Conservation (phyloP, 2,888 invertebrate genomes). For the Cephus pygmeus region DNA sequence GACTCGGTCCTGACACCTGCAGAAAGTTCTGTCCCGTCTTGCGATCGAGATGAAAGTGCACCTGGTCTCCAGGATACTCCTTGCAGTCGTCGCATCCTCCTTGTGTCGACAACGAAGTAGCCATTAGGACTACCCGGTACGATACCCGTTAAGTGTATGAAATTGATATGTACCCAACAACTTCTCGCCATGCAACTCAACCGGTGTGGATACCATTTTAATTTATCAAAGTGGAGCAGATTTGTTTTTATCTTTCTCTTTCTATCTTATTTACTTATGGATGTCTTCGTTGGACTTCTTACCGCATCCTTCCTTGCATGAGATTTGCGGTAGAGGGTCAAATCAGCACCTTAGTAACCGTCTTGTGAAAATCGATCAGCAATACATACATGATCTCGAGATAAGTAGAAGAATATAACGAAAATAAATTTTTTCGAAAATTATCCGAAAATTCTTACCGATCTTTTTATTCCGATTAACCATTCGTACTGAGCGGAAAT, state of each 20-base stretch:
- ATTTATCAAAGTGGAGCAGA: neutral
- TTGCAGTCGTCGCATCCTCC: neutral
- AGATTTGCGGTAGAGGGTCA: neutral
- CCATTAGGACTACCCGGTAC: neutral
- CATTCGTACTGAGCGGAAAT: neutral
- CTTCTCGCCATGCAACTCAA: neutral
- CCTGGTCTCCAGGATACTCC: neutral
- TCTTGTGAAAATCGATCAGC: neutral
- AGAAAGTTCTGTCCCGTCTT: constrained; percentile 27
- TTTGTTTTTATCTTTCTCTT: neutral
- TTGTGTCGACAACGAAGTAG: neutral
- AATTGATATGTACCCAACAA: neutral
- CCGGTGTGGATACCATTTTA: neutral
- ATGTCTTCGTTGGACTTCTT: neutral
- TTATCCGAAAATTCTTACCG: neutral
- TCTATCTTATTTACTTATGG: neutral
- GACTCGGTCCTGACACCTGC: constrained; percentile 26
- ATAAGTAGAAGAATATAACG: neutral
- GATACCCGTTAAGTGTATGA: neutral
- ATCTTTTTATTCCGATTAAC: neutral
- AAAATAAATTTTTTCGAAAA: too few species aligned
- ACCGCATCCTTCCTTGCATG: neutral
- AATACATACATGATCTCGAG: neutral
- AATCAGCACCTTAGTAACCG: neutral
- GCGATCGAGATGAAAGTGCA: constrained; percentile 19